Evolutionary conservation across 2,797 vertebrate species (phyloP).

Genomic region (Phrynocephalus vlangalii): DNA sequence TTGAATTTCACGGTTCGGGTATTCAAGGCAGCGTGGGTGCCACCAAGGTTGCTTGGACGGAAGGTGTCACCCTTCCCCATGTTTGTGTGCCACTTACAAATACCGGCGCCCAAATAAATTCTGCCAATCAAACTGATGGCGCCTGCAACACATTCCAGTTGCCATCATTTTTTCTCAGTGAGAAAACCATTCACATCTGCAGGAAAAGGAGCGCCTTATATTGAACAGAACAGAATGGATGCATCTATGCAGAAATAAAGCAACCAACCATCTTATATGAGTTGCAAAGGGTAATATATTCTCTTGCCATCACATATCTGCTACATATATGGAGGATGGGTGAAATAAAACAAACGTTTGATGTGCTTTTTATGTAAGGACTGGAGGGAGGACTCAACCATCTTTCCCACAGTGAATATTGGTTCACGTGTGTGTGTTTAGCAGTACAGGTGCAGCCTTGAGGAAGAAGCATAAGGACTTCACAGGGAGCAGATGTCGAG

Average conservation of each 20-base stretch:
- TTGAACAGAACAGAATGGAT: not conserved
- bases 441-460: not conserved
- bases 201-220: not conserved
- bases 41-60: conserved; percentile 22
- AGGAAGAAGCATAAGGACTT: too few relatives aligned
- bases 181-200: not conserved
- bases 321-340: not conserved
- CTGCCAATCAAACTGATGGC: conserved; percentile 29
- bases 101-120: conserved; percentile 18
- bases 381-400: not conserved
- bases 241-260: not conserved
- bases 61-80: conserved; percentile 23
- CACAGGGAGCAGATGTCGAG: too few relatives aligned
- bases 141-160: conserved; percentile 12
- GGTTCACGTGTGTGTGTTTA: not conserved
- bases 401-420: not conserved
- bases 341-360: not conserved
- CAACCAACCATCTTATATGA: not conserved
- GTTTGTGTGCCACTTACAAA: conserved; percentile 33
- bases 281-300: not conserved
- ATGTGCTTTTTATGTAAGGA: not conserved
- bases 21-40: conserved; percentile 15
- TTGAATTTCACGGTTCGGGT: not conserved
- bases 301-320: not conserved
- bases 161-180: conserved; percentile 4